Evolutionary conservation across 1,140 invertebrate genomes (phyloP), one percentile per base, ranked within the genome.

Genomic region (Drosophila pandora): DNA sequence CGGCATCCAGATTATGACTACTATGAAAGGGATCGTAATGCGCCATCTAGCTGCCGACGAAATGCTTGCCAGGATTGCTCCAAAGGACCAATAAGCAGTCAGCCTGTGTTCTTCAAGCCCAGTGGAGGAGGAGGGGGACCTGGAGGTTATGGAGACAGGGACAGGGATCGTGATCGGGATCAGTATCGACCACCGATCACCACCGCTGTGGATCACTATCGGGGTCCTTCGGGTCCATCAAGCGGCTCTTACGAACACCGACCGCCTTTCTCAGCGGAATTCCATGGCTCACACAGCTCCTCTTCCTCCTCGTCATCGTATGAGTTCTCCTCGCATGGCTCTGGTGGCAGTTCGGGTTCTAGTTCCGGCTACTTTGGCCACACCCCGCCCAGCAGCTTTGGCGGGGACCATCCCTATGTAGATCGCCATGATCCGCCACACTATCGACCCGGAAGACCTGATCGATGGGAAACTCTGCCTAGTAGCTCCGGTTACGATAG

Each of bases 1-100:
- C 92, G 93, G 28, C 95, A 96, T 90, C 93, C 94, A 12, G 94
- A 95, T 34, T 96, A 95, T 70, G 96, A 96, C 89, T 96, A 95
- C 78, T 96, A 96, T 79, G 95, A 96, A 70, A 92, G 94, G 17
- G 95, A 96, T 89, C 91, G 94, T 49, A 95, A 95, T 79, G 90
- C 90, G 8, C 79, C 87, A 0, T 82, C 82, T 17, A 92, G 92
- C 62, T 93, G 93, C 64, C 69, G 92, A 2, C 69, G 84, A 0
- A 82, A 71, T 53, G 53, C 67, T 9, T 92, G 91, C 49, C 79
- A 79, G 57, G 91, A 92, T 47, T 92, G 91, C 56, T 79, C 71
- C 52, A 81, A 79, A 53, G 75, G 65, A n/a, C 88, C 75, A 2
- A 45, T 81, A 5, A 76, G 64, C 53, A 85, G 80, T 25, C 78